Conservation (phyloP, 37 sponge, comb jelly and placozoan genomes). For the Corticium candelabrum region DNA sequence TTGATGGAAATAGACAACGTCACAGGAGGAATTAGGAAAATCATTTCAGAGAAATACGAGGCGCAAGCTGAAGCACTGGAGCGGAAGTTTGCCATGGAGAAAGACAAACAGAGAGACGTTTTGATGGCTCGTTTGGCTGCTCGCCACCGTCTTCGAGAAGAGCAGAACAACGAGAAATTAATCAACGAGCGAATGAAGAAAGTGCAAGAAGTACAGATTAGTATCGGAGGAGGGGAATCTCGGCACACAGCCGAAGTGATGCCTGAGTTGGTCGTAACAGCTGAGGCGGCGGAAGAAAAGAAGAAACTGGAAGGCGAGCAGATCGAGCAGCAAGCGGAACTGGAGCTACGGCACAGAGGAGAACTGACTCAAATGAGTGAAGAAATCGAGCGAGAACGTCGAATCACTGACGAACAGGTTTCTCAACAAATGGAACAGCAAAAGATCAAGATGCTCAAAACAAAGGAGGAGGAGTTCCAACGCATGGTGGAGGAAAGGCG, state of each 20-base stretch:
- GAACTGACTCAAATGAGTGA: background rate
- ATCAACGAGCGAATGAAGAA: background rate
- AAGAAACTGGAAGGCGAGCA: background rate
- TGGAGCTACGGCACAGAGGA: background rate
- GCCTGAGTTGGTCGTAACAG: background rate
- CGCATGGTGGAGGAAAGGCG: constrained; percentile 5
- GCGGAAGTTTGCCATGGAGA: background rate
- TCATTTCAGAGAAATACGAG: background rate
- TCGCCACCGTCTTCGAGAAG: background rate
- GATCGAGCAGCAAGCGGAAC: background rate
- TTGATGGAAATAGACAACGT: background rate
- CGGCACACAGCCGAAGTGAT: background rate
- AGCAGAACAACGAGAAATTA: background rate
- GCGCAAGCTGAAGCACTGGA: background rate
- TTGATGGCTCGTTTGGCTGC: background rate
- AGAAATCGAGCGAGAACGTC: background rate
- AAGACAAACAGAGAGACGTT: background rate
- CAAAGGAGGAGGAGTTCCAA: constrained; percentile 5
- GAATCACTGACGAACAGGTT: background rate
- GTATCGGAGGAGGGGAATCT: background rate
- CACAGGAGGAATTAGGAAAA: background rate
- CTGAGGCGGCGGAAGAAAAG: background rate
- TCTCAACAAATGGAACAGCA: background rate
- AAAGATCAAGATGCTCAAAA: background rate
- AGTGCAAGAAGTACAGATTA: background rate